A percentile compares a stretch with the other conserved stretches of the same genome.
phyloP scores from a whole-genome alignment of 1,140 invertebrate species.

The Xylocopa sonorina region DNA sequence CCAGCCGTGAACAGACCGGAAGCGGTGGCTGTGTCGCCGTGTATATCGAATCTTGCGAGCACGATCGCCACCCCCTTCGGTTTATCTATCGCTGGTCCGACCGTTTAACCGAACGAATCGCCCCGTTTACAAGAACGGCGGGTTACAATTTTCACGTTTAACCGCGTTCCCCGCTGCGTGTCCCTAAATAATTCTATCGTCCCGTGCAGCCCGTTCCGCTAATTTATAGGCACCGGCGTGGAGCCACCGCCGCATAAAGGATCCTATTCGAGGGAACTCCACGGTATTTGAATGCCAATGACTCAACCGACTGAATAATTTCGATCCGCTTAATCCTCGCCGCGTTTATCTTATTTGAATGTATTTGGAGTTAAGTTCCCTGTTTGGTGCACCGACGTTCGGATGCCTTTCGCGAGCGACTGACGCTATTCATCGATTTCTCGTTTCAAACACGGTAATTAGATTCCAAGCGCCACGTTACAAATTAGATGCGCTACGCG shows the following conservation, averaged over 20 bases:
- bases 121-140: neutral
- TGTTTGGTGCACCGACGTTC: too few species aligned
- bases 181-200: neutral
- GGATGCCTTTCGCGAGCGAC: too few species aligned
- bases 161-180: neutral
- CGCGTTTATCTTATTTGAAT: constrained; percentile 1
- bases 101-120: neutral
- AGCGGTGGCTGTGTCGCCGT: neutral
- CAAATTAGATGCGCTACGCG: too few species aligned
- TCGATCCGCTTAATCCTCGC: neutral
- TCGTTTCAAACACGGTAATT: neutral
- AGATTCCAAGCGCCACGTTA: too few species aligned
- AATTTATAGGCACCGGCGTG: constrained; percentile 1
- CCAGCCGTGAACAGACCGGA: neutral
- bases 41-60: neutral
- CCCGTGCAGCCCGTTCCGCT: too few species aligned
- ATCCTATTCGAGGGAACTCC: neutral
- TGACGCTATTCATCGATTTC: neutral
- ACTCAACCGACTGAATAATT: constrained; percentile 7
- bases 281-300: constrained; percentile 35
- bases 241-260: neutral
- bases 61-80: constrained; percentile 8
- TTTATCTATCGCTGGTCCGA: constrained; percentile 12
- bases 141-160: neutral
- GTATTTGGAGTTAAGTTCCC: neutral